Evolutionary conservation across 1,140 invertebrate genomes (phyloP).

Genomic region (Drosophila athabasca): DNA sequence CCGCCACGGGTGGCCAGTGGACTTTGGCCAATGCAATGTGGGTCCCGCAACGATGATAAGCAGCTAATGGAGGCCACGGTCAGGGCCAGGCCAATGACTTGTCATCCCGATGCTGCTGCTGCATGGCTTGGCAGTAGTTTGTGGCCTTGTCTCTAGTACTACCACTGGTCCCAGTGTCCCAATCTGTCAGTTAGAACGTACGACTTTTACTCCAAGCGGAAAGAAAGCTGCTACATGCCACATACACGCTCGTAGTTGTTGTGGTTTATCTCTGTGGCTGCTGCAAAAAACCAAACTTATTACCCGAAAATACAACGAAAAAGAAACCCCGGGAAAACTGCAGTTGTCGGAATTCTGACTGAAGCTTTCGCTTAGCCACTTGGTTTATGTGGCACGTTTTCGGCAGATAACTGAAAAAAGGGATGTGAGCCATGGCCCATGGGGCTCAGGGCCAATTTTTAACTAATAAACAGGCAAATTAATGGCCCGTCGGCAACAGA

Average conservation of each 20-base stretch:
- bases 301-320: constrained; percentile 15
- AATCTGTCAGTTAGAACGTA: constrained; percentile 57
- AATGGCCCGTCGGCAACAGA: constrained; percentile 34
- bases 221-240: constrained; percentile 48
- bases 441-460: constrained; percentile 38
- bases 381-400: constrained; percentile 50
- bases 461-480: constrained; percentile 73
- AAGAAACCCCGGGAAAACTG: constrained; percentile 35
- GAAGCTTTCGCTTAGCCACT: constrained; percentile 50
- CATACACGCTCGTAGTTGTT: no score
- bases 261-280: constrained; percentile 36
- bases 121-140: constrained; percentile 35
- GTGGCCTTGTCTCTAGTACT: constrained; percentile 13
- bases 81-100: constrained; percentile 37
- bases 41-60: constrained; percentile 27
- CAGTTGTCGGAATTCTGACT: constrained; percentile 61
- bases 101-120: constrained; percentile 10
- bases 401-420: constrained; percentile 23
- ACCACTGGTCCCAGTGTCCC: background rate
- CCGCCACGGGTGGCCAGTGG: constrained; percentile 6
- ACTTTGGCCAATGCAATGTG: constrained; percentile 12
- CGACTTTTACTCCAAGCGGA: constrained; percentile 44
- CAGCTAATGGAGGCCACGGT: constrained; percentile 8
- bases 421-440: constrained; percentile 34
- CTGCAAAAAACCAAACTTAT: constrained; percentile 41